Evolutionary conservation across 2,797 vertebrate genomes (phyloP).

Genomic region (Halcyon badia): DNA sequence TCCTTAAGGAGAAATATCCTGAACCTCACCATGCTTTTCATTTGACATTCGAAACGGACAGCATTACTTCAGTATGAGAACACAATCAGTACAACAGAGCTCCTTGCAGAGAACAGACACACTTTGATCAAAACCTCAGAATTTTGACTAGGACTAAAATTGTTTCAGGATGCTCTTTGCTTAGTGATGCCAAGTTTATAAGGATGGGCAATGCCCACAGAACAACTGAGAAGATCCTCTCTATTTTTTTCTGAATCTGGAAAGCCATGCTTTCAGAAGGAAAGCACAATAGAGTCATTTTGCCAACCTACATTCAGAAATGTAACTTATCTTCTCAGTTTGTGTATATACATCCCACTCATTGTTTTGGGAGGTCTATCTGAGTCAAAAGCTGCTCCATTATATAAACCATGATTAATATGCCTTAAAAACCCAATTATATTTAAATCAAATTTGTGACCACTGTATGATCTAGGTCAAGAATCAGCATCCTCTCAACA

Average conservation of each 20-base stretch:
- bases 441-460: constrained; percentile 32
- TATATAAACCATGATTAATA: neutral
- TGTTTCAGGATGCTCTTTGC: neutral
- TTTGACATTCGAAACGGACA: neutral
- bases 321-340: neutral
- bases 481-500: constrained; percentile 27
- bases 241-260: neutral
- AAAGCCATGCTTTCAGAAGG: neutral
- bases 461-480: constrained; percentile 51
- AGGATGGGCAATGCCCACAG: neutral
- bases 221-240: neutral
- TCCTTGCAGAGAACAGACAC: neutral
- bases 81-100: neutral
- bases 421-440: neutral
- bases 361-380: neutral
- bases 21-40: neutral
- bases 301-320: neutral
- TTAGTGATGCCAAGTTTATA: neutral
- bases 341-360: neutral
- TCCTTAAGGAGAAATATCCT: neutral
- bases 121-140: neutral
- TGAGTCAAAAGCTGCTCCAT: constrained; percentile 8
- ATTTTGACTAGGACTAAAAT: neutral
- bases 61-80: neutral
- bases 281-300: neutral